Evolutionary conservation across 1,140 invertebrate species (phyloP), one percentile per base, ranked within the genome.

Genomic region (Orchestia grillus): DNA sequence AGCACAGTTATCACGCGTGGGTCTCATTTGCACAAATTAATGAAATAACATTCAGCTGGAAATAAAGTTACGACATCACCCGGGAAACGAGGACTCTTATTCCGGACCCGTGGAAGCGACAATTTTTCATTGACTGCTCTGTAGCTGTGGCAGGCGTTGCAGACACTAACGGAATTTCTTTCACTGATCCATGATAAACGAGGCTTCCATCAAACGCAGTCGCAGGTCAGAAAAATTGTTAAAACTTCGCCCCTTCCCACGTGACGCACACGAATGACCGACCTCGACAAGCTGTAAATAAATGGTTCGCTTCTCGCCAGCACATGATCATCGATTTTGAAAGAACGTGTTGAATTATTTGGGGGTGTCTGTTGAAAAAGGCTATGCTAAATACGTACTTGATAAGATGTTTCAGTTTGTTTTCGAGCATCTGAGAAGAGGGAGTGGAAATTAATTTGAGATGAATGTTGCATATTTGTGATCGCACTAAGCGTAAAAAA

Each of bases 131-230:
- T 3, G 62, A 77, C 62, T 77, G 62, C 62, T 19, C 1, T 28
- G 62, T 77, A 23, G 28, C 62, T 23, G 15, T 28, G 62, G 62
- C 62, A 77, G 28, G 62, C 62, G 62, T 77, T 36, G 62, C 62
- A 3, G 28, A 77, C 62, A 36, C 28, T 1, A 77, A 3, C 47
- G 1, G 62, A 77, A 77, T 77, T 77, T 77, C 62, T 77, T 77
- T 77, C 62, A 77, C 28, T 77, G 62, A 77, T 77, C 62, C 62
- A 77, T 77, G 62, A 77, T 77, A 19, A 77, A 77, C 62, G 62
- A 77, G 62, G 62, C 62, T 77, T 77, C 62, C 62, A 77, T 77
- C 62, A 77, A 77, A 77, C 62, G 62, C 62, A 77, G 62, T 77
- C 62, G 62, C 62, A 77, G 62, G 62, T 15, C 62, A 77, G 62